Evolutionary conservation across 1,140 invertebrate genomes (phyloP).

Genomic region (Eufriesea mexicana): DNA sequence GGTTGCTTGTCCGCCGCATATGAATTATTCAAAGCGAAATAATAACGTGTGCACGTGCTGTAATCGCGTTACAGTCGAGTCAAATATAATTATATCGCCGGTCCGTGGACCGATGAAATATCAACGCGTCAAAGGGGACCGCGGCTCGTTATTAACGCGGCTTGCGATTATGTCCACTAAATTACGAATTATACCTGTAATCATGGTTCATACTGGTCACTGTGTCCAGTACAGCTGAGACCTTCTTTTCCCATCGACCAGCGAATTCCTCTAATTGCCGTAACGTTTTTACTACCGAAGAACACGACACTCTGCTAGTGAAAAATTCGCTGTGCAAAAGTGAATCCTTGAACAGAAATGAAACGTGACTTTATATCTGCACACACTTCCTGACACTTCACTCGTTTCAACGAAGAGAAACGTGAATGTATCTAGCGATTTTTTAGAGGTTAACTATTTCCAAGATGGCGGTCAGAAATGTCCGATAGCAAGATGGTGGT

Average conservation of each 20-base stretch:
- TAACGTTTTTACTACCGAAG: no score
- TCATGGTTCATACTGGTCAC: constrained; percentile 12
- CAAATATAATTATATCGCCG: constrained; percentile 67
- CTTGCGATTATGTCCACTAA: constrained; percentile 50
- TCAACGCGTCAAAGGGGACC: constrained; percentile 44
- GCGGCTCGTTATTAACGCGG: constrained; percentile 46
- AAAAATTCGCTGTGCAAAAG: no score
- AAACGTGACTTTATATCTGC: no score
- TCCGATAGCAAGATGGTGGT: no score
- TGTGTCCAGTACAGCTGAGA: background rate
- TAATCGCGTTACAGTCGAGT: constrained; percentile 62
- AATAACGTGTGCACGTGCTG: constrained; percentile 68
- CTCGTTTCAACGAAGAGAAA: no score
- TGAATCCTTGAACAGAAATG: no score
- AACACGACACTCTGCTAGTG: no score
- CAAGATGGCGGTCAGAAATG: no score
- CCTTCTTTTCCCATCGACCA: background rate
- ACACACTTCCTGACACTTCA: no score
- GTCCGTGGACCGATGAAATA: constrained; percentile 50
- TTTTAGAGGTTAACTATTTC: no score
- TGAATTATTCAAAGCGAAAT: constrained; percentile 70
- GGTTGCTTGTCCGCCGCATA: constrained; percentile 20
- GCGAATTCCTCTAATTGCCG: background rate
- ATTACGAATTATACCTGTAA: constrained; percentile 54
- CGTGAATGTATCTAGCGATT: no score